A percentile compares a stretch with the other conserved stretches of the same genome.
Conservation (phyloP, 2,113 vertebrate species). For the Scomber japonicus region DNA sequence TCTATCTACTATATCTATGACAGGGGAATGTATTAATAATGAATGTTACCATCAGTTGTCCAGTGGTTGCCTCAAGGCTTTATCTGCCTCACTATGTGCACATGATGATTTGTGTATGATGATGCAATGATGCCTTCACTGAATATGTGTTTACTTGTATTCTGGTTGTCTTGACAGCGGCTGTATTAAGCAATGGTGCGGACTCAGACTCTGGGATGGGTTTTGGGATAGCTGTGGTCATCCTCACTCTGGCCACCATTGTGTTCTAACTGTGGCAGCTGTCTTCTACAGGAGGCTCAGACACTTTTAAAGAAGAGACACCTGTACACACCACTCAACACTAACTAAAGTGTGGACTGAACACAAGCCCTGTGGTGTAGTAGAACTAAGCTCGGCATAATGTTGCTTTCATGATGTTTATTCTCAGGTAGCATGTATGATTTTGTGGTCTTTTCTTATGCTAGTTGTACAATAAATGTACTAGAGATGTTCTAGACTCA, state of each 20-base stretch:
- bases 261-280: constrained; percentile 51
- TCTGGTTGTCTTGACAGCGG: constrained; percentile 22
- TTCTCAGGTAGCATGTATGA: constrained; percentile 3
- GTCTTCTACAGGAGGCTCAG: constrained; percentile 70
- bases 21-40: no score
- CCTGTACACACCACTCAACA: background rate
- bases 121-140: no score
- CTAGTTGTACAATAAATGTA: background rate
- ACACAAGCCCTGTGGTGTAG: background rate
- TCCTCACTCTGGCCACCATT: constrained; percentile 68
- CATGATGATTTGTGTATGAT: no score
- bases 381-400: background rate
- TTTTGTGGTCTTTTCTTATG: background rate
- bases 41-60: no score
- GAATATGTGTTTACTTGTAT: background rate
- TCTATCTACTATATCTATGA: no score
- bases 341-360: background rate
- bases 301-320: background rate
- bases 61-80: no score
- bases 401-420: background rate
- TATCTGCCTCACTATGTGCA: no score
- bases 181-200: background rate
- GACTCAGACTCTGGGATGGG: constrained; percentile 53
- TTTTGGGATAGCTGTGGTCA: constrained; percentile 72
- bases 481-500: background rate